Base-by-base conservation (phyloP, 2,797 vertebrate species). In the Poecilia picta region DNA sequence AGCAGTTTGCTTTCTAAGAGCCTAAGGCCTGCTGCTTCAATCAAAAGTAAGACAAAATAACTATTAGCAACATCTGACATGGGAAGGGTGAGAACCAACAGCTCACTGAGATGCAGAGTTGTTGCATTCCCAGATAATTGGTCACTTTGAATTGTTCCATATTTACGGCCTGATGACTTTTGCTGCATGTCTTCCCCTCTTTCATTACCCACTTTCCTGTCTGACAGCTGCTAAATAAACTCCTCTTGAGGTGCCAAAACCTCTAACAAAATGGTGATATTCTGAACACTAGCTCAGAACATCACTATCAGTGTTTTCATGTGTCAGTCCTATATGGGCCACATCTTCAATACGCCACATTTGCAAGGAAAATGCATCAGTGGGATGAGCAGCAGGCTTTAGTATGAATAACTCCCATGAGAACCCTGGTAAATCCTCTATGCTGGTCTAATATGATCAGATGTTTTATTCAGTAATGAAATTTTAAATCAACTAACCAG, bases 41-140 rank as follows among this genome's bases (percentile, higher is more conserved):
- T 96, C 81, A 96, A 95, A 91, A 96, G 97, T 97, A 96, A 95
- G 96, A 91, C 20, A 57, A 46, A 41, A 28, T 31, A 33, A 3
- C 49, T 25, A 11, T 8, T 55, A 25, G 2, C 31, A 12, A 39
- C 64, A 66, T 66, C 28, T 36, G 31, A 39, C 64, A 39, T 36
- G 8, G 23, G 39, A n/a, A 39, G 23, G 4, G 23, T 41, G 39
- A 43, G 23, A 70, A 23, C 18, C 5, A 33, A 23, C 39, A 70
- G 39, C 39, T 70, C 23, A 25, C 66, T 70, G 39, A 43, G 36
- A 68, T 20, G 2, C 6, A 64, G 16, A 64, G 62, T 23, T 66
- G 36, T 66, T 66, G 62, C 33, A 10, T 39, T 66, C 11, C 36
- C 20, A 66, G 33, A 33, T 66, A 66, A 4, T 66, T 39, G 33